These are phyloP conservation scores for Anguilla anguilla DNA, from an alignment of 2,797 vertebrate species.

Conservation along the genomic window DNA sequence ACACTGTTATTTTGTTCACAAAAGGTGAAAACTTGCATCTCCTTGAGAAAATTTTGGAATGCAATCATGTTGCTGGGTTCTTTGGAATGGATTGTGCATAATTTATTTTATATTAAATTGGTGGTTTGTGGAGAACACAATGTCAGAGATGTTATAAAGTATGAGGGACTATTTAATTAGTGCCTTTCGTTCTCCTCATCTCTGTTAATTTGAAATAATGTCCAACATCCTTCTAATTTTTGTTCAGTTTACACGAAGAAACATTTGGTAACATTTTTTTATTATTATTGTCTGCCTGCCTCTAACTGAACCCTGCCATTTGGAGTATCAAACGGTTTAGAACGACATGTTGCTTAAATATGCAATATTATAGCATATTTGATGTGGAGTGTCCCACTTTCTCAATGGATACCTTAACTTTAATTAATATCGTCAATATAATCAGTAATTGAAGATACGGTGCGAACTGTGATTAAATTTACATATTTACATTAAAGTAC, in stretches of 20 bases:
- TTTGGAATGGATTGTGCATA: neutral
- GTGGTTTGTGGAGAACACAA: neutral
- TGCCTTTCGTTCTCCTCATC: neutral
- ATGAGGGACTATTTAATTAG: neutral
- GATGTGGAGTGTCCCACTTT: neutral
- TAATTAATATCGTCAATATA: neutral
- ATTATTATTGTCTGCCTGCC: neutral
- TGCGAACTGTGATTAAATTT: neutral
- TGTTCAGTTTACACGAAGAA: neutral
- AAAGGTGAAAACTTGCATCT: neutral
- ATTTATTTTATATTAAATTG: neutral
- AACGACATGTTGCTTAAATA: neutral
- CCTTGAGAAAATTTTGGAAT: neutral
- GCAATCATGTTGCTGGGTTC: neutral
- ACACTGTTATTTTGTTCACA: neutral
- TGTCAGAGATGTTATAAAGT: neutral
- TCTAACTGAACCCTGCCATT: neutral
- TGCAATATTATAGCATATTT: neutral
- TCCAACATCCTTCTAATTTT: neutral
- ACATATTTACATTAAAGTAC: too few relatives aligned
- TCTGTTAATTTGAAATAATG: neutral
- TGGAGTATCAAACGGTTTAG: neutral
- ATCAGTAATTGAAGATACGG: neutral
- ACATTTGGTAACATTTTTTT: neutral
- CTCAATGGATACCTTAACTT: neutral